Base-by-base conservation (phyloP, 2,113 vertebrate genomes). In the Channa argus region DNA sequence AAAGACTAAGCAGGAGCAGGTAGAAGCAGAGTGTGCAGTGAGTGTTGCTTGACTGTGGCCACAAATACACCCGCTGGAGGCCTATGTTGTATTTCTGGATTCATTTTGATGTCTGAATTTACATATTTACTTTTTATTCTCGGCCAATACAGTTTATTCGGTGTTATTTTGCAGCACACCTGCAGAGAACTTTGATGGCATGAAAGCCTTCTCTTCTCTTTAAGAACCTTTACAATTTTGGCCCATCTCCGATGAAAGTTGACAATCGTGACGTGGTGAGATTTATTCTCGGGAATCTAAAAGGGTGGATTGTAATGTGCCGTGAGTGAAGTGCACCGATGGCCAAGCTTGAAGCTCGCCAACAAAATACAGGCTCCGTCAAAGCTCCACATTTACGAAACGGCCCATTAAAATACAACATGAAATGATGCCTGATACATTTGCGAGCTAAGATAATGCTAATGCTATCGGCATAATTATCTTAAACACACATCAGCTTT, bases 1-100 rank as follows among this genome's bases (percentile, higher is more conserved):
- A 53, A 43, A 10, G 67, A 70, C 38, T 13, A 58, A 65, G 41
- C 13, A 38, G 46, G 46, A 15, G 63, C 58, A 80, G 77, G 79
- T 64, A 60, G 55, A 54, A 12, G 38, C 50, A 61, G 51, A 52
- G 9, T 8, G 44, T 63, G 43, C 43, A 61, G 52, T 7, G 38
- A 71, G 55, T 7, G n/a, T 6, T 37, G 63, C 61, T 68, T 52
- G 3, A 47, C 47, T 74, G 34, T 43, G 33, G 38, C 50, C 36
- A 52, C 46, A 54, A 41, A 44, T 6, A 55, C 12, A 58, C 36
- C 33, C 9, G 5, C 8, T 15, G 24, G 24, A 24, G 24, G 6
- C 9, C 49, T 15, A 33, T 59, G 39, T 52, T 47, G 41, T 38
- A 11, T 44, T n/a, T 44, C 37, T 38, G 47, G 55, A 55, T 49